phyloP scores from a whole-genome alignment of 2,113 vertebrate species.

The Lophotis ruficrista region DNA sequence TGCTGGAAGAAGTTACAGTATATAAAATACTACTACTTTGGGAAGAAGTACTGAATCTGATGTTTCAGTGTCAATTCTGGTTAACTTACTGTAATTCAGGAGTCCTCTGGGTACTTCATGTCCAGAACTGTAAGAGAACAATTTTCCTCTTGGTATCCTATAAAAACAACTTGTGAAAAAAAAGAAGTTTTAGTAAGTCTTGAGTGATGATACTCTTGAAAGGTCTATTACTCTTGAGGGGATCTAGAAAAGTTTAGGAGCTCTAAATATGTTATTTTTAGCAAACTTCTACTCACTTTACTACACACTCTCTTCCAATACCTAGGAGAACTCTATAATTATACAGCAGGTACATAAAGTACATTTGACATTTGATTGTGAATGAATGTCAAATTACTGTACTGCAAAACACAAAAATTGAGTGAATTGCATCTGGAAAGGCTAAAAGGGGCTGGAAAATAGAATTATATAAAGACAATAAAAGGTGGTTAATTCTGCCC shows the following conservation, averaged over 20 bases:
- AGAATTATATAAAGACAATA: not conserved
- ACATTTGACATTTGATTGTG: slow-evolving; percentile 19
- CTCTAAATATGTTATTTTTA: slow-evolving; percentile 21
- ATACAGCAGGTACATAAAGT: not conserved
- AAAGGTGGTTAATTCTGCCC: not conserved
- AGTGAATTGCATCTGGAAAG: not conserved
- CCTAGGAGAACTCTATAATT: slow-evolving; percentile 4
- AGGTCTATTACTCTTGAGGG: not conserved
- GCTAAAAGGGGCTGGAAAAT: not conserved
- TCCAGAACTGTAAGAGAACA: not conserved
- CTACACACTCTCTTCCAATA: not conserved
- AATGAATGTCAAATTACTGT: slow-evolving; percentile 29
- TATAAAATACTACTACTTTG: not conserved
- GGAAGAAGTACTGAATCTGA: not conserved
- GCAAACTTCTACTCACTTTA: not conserved
- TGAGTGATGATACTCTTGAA: not conserved
- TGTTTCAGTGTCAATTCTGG: not conserved
- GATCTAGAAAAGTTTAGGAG: not conserved
- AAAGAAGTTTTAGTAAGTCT: not conserved
- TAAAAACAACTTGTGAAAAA: not conserved
- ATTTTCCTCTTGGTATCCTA: not conserved
- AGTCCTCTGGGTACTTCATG: not conserved
- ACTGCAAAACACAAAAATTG: not conserved
- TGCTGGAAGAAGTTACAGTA: not conserved
- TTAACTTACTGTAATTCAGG: not conserved